Base-by-base conservation (phyloP, 2,113 vertebrate species). In the Etheostoma cragini region DNA sequence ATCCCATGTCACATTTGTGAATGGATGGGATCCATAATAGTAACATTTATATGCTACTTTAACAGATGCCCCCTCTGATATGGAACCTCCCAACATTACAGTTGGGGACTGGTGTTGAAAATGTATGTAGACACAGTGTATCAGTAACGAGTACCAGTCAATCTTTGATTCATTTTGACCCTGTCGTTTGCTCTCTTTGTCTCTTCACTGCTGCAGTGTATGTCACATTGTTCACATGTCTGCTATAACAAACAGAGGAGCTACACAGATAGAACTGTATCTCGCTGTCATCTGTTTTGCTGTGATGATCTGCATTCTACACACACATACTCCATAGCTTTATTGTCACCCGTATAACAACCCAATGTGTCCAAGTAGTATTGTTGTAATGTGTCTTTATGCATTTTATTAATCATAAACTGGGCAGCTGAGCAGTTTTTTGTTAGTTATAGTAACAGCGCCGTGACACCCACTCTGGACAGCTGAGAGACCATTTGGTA, bases 1-100 rank as follows among this genome's bases (percentile, higher is more conserved):
- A 69, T 76, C 72, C 56, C 66, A 66, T 80, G 87, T 89, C 88
- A 87, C 62, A 82, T 82, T 78, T 85, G 63, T 84, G 54, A 87
- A 86, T 85, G 62, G 71, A 79, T 81, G 5, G 15, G 35, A 78
- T 77, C 74, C 61, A 87, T 87, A 75, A 84, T 53, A 26, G 62
- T 79, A 81, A 81, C 64, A 83, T 78, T 62, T 81, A 30, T 57
- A 76, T 75, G 57, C 42, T 54, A 79, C 50, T 83, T 53, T 84
- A 83, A 74, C 56, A 66, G 15, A 75, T 71, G 4, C 21, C 46
- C 47, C 30, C 22, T 85, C 14, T 74, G 42, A 74, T 82, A 71
- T 38, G 45, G 54, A 73, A 54, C 38, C 35, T 65, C 62, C 26
- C 1, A 62, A 61, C 67, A 72, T 76, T 42, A 22, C 54, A 81